phyloP scores from a whole-genome alignment of 2,888 invertebrate genomes.

The Actias luna region DNA sequence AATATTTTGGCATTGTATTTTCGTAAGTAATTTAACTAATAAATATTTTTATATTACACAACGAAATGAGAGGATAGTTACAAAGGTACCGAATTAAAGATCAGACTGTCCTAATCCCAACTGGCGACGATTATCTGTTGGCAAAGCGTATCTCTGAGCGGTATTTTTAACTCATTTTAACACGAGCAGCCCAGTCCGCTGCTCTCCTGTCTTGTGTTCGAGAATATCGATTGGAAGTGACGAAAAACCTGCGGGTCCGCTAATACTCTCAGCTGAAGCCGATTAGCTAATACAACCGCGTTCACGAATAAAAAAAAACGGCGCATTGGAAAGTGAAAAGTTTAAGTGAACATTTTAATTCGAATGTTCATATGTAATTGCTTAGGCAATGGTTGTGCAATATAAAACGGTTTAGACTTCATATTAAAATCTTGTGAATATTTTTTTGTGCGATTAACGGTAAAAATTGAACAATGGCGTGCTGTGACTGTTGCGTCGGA shows the following conservation, averaged over 20 bases:
- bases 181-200: constrained; percentile 69
- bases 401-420: constrained; percentile 43
- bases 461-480: constrained; percentile 74
- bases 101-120: constrained; percentile 69
- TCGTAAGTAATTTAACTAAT: background rate
- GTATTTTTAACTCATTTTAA: constrained; percentile 81
- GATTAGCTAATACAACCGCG: constrained; percentile 30
- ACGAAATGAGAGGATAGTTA: constrained; percentile 13
- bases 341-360: constrained; percentile 33
- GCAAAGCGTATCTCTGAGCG: constrained; percentile 79
- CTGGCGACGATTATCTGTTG: constrained; percentile 65
- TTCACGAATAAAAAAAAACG: constrained; percentile 20
- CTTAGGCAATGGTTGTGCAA: constrained; percentile 62
- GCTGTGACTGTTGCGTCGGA: constrained; percentile 85
- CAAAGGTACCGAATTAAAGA: constrained; percentile 55
- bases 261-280: constrained; percentile 39
- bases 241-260: constrained; percentile 44
- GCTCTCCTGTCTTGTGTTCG: constrained; percentile 66
- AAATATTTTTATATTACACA: constrained; percentile 17
- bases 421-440: constrained; percentile 45
- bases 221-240: constrained; percentile 73
- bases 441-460: constrained; percentile 54
- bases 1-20: background rate
- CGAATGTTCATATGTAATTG: constrained; percentile 21
- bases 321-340: constrained; percentile 37